These are phyloP conservation scores for Threskiornis aethiopicus DNA, from an alignment of 2,797 vertebrate species.

Conservation along the genomic window DNA sequence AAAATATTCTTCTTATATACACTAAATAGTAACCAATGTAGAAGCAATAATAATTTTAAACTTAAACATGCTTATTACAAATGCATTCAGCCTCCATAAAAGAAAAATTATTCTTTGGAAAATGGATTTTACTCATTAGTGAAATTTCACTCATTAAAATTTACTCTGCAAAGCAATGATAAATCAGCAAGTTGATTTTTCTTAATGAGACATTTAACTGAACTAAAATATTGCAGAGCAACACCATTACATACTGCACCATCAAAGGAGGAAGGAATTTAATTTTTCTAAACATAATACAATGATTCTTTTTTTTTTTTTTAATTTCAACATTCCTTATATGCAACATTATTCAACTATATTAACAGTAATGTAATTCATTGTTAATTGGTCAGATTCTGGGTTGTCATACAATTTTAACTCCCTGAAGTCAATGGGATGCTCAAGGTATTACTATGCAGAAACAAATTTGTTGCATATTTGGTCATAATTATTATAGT, in stretches of 20 bases:
- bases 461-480: neutral
- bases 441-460: neutral
- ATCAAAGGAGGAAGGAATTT: neutral
- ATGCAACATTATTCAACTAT: neutral
- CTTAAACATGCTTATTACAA: neutral
- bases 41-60: neutral
- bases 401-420: neutral
- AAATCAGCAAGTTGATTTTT: conserved; percentile 5
- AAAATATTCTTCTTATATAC: neutral
- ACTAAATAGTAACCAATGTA: neutral
- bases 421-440: neutral
- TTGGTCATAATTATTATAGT: neutral
- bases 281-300: neutral
- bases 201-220: conserved; percentile 6
- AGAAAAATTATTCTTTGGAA: neutral
- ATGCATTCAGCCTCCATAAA: neutral
- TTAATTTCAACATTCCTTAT: neutral
- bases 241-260: neutral
- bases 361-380: neutral
- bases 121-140: neutral
- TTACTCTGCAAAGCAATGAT: neutral
- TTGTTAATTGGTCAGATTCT: conserved; percentile 18
- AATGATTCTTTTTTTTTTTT: neutral
- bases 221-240: conserved; percentile 2
- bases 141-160: conserved; percentile 28